Evolutionary conservation across 92 coral and sea anemone genomes (phyloP), one percentile per base, ranked within the genome.

Genomic region (Nematostella vectensis): DNA sequence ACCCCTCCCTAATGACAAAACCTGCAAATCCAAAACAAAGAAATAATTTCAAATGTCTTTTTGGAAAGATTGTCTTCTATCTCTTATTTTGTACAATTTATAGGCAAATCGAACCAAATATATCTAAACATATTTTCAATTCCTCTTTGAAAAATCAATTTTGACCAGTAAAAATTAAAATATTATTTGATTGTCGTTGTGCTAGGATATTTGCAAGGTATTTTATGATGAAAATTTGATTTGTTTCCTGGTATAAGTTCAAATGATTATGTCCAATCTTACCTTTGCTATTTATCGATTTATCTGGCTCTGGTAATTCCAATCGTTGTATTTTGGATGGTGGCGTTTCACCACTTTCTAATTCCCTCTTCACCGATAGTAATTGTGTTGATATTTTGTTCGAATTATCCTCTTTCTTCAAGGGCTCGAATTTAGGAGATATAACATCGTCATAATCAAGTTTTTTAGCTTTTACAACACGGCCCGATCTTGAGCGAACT

Each of bases 401-500:
- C 12, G 36, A 18, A 2, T 11, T 9, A 13, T 18, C 64, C 50
- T 27, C 26, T 26, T 68, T 42, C 47, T 62, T 62, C 67, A 45
- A 65, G 21, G 29, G 15, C 57, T 68, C 77, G 29, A 11, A 67
- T 33, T 58, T 75, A 2, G 95, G 83, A 40, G 95, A 75, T 18
- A 82, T 81, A 2, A 66, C 43, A 73, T 93, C 99, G 53, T 87
- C 96, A 36, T 93, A 93, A 50, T 93, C 99, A 24, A 82, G 74
- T 59, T 87, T 83, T 65, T 93, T 93, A 36, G 86, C 83, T 61
- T 93, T 93, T 1, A 93, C 99, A 27, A 88, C 80, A 58, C 99
- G 96, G n/a, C 99, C 99, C 59, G 79, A 93, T 52, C 99, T 75
- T 47, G 99, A 93, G 59, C 95, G 77, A 40, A 79, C 78, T 61